Evolutionary conservation across 2,113 vertebrate genomes (phyloP).

Genomic region (Cynoglossus semilaevis): DNA sequence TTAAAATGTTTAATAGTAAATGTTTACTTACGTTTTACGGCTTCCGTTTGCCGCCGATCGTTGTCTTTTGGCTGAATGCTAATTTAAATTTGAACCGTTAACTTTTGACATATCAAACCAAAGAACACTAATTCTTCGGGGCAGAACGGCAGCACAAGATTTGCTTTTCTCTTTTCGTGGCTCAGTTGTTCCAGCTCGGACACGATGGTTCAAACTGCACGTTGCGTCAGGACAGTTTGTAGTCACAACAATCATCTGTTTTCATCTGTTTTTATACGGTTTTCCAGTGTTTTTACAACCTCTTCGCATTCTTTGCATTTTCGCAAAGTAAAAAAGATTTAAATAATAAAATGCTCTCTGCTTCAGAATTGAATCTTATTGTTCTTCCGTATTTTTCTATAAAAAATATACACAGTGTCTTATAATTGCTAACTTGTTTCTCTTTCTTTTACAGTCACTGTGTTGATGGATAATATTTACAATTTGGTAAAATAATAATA

Average conservation of each 20-base stretch:
- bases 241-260: slow-evolving; percentile 17
- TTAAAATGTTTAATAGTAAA: slow-evolving; percentile 44
- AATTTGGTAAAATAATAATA: no score
- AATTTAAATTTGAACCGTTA: not conserved
- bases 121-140: slow-evolving; percentile 1
- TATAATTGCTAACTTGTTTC: no score
- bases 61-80: not conserved
- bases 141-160: no score
- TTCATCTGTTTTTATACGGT: slow-evolving; percentile 1
- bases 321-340: slow-evolving; percentile 15
- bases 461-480: no score
- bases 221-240: slow-evolving; percentile 15
- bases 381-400: not conserved
- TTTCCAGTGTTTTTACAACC: slow-evolving; percentile 21
- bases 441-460: no score
- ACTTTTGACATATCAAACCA: slow-evolving; percentile 4
- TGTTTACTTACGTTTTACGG: slow-evolving; percentile 4
- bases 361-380: slow-evolving; percentile 4
- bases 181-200: not conserved
- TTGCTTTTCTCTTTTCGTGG: no score
- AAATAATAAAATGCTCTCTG: slow-evolving; percentile 32
- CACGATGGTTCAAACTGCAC: slow-evolving; percentile 10
- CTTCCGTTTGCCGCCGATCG: slow-evolving; percentile 16
- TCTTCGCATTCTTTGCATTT: slow-evolving; percentile 1
- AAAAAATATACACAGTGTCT: not conserved